These are phyloP conservation scores for Oeneis ivallda DNA, from an alignment of 2,888 invertebrate genomes.

Conservation along the genomic window DNA sequence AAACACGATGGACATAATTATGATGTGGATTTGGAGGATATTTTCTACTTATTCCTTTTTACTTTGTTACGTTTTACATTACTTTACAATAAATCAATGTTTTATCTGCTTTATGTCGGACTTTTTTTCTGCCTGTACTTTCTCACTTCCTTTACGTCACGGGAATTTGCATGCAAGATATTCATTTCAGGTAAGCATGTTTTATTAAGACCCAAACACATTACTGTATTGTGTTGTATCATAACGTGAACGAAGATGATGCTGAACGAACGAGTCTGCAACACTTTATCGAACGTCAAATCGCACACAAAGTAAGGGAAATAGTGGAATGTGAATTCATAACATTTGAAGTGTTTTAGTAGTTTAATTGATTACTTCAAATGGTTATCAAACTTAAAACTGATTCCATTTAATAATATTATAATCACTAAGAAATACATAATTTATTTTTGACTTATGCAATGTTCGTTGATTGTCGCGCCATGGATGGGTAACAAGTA, in stretches of 20 bases:
- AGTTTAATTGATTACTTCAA: too few relatives aligned
- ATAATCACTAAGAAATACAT: too few relatives aligned
- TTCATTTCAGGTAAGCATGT: slow-evolving; percentile 42
- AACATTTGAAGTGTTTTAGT: too few relatives aligned
- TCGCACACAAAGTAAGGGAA: too few relatives aligned
- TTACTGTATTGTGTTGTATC: not conserved
- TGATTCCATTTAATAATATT: too few relatives aligned
- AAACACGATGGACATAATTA: slow-evolving; percentile 50
- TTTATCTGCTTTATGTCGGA: slow-evolving; percentile 56
- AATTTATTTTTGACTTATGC: too few relatives aligned
- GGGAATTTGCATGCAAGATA: slow-evolving; percentile 40
- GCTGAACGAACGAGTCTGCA: too few relatives aligned
- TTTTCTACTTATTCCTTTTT: slow-evolving; percentile 46
- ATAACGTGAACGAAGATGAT: not conserved
- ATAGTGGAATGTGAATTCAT: too few relatives aligned
- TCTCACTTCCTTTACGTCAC: slow-evolving; percentile 34
- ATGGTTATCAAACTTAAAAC: too few relatives aligned
- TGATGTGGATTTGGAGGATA: slow-evolving; percentile 70
- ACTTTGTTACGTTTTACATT: slow-evolving; percentile 52
- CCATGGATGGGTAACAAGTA: not conserved
- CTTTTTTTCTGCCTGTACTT: slow-evolving; percentile 45
- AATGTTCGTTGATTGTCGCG: not conserved
- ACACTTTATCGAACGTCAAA: too few relatives aligned
- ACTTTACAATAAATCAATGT: slow-evolving; percentile 67
- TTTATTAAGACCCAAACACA: slow-evolving; percentile 15